Evolutionary conservation across 1,140 invertebrate genomes (phyloP).

Genomic region (Aphelenchoides besseyi): DNA sequence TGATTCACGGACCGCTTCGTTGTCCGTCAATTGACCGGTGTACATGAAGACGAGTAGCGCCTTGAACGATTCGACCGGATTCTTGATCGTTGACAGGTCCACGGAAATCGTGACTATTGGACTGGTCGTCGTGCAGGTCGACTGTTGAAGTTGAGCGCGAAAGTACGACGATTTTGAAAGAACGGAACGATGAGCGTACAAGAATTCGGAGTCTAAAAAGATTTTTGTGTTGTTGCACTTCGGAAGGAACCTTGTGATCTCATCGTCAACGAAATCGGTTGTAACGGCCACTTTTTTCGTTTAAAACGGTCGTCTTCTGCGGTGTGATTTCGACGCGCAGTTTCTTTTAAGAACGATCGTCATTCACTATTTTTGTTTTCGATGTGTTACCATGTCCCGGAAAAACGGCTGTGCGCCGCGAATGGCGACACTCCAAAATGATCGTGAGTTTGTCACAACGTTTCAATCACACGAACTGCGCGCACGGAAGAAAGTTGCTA

Average conservation of each 20-base stretch:
- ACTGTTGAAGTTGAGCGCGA: slow-evolving; percentile 29
- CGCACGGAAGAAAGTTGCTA: too few species aligned
- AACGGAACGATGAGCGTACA: slow-evolving; percentile 42
- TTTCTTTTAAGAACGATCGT: not conserved
- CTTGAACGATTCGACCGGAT: slow-evolving; percentile 42
- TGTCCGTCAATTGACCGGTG: slow-evolving; percentile 34
- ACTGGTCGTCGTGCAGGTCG: not conserved
- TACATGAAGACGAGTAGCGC: slow-evolving; percentile 41
- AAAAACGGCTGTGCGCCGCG: slow-evolving; percentile 1
- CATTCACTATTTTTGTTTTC: not conserved
- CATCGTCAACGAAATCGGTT: slow-evolving; percentile 5
- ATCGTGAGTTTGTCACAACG: too few species aligned
- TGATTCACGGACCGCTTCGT: not conserved
- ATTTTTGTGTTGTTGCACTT: not conserved
- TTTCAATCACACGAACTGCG: too few species aligned
- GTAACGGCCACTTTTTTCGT: too few species aligned
- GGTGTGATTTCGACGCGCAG: too few species aligned
- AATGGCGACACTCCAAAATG: too few species aligned
- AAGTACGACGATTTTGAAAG: slow-evolving; percentile 41
- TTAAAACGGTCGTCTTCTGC: too few species aligned
- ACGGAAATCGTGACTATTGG: slow-evolving; percentile 10
- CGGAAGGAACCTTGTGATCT: not conserved
- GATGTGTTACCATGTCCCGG: not conserved
- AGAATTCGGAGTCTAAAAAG: not conserved
- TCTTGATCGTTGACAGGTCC: slow-evolving; percentile 35